These are phyloP conservation scores for Fregata magnificens DNA, from an alignment of 2,113 vertebrate species.

Conservation along the genomic window DNA sequence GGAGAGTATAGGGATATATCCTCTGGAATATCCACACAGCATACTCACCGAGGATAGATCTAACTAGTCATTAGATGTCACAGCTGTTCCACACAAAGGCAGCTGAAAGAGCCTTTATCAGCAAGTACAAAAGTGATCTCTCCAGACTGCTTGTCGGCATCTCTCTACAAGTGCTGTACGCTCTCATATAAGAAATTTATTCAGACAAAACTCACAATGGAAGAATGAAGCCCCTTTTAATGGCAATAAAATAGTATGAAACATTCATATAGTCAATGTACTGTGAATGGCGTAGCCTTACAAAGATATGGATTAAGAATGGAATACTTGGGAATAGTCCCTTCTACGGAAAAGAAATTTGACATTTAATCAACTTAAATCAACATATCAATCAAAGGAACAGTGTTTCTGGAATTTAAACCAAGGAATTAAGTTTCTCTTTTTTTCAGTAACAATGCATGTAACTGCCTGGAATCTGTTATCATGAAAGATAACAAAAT, in stretches of 20 bases:
- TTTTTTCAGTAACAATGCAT: background rate
- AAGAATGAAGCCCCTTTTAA: slow-evolving; percentile 59
- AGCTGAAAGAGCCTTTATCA: slow-evolving; percentile 74
- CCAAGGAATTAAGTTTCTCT: background rate
- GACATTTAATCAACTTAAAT: slow-evolving; percentile 38
- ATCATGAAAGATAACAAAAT: background rate
- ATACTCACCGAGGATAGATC: slow-evolving; percentile 63
- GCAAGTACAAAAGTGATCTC: slow-evolving; percentile 61
- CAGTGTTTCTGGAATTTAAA: background rate
- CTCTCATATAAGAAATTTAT: slow-evolving; percentile 66
- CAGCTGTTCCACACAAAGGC: slow-evolving; percentile 68
- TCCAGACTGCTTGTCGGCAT: slow-evolving; percentile 46
- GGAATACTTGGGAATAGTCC: slow-evolving; percentile 2
- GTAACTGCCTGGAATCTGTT: background rate
- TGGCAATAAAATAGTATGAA: slow-evolving; percentile 49
- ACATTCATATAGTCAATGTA: slow-evolving; percentile 47
- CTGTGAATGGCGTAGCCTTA: slow-evolving; percentile 31
- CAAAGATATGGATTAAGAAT: background rate
- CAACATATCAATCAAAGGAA: background rate
- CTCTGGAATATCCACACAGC: slow-evolving; percentile 61
- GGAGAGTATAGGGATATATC: slow-evolving; percentile 64
- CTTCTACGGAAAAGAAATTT: background rate
- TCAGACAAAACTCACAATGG: slow-evolving; percentile 56
- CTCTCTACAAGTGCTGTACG: slow-evolving; percentile 28
- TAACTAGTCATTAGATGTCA: slow-evolving; percentile 59